These are phyloP conservation scores for Caradrina clavipalpis DNA, from an alignment of 2,888 invertebrate species.

Conservation along the genomic window DNA sequence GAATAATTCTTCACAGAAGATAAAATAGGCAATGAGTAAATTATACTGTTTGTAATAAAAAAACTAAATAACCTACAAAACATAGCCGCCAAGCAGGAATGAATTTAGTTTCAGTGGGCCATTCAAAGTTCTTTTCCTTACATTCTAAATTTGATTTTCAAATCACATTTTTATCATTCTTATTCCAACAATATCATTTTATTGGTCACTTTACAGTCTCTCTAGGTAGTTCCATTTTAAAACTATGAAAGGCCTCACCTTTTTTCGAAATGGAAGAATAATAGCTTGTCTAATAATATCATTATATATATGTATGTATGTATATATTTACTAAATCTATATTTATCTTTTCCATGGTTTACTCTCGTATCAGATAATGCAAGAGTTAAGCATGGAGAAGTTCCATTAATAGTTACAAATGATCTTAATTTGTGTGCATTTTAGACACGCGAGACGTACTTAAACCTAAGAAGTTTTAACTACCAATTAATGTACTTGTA, in stretches of 20 bases:
- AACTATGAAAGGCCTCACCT: constrained; percentile 43
- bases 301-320: no score
- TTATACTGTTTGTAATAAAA: not conserved
- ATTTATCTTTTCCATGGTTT: not conserved
- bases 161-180: constrained; percentile 5
- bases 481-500: constrained; percentile 28
- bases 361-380: not conserved
- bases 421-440: not conserved
- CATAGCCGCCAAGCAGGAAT: not conserved
- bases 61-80: constrained; percentile 3
- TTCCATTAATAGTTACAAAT: not conserved
- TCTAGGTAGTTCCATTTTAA: constrained; percentile 18
- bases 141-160: constrained; percentile 25
- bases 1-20: constrained; percentile 39
- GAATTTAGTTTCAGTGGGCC: constrained; percentile 17
- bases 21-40: constrained; percentile 11
- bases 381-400: constrained; percentile 5
- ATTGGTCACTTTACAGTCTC: constrained; percentile 32
- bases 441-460: not conserved
- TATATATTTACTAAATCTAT: not conserved
- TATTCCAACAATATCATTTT: constrained; percentile 27
- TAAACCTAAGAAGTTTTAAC: constrained; percentile 16
- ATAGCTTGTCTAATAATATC: not conserved
- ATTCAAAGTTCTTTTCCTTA: constrained; percentile 25
- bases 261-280: constrained; percentile 1